Evolutionary conservation across 1,140 invertebrate genomes (phyloP).

Genomic region (Nomia melanderi): DNA sequence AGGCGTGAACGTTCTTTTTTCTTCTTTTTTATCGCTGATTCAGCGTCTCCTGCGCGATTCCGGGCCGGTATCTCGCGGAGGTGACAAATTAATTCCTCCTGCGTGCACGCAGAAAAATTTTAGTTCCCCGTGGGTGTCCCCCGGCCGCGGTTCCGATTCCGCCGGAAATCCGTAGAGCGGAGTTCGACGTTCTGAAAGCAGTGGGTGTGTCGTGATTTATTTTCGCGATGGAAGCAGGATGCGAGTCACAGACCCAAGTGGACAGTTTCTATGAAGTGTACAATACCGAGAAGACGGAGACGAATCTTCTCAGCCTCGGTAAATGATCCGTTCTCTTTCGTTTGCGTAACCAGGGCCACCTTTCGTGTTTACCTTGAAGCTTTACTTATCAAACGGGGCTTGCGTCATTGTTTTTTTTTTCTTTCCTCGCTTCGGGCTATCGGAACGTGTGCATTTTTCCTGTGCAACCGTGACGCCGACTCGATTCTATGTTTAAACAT

Average conservation of each 20-base stretch:
- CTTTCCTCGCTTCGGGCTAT: background rate
- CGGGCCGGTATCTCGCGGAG: too few relatives aligned
- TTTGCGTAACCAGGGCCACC: background rate
- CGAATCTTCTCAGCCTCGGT: constrained; percentile 56
- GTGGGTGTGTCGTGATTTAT: constrained; percentile 56
- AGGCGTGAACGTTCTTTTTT: too few relatives aligned
- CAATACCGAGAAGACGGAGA: constrained; percentile 40
- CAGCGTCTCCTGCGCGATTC: constrained; percentile 1
- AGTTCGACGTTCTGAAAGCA: constrained; percentile 58
- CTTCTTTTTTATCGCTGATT: background rate
- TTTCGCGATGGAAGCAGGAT: constrained; percentile 49
- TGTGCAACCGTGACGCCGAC: background rate
- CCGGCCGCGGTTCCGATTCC: background rate
- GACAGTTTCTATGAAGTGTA: constrained; percentile 55
- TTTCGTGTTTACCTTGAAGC: constrained; percentile 1
- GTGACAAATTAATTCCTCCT: too few relatives aligned
- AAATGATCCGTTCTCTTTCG: constrained; percentile 27
- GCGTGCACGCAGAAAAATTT: too few relatives aligned
- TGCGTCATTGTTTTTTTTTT: constrained; percentile 15
- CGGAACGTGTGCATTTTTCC: background rate
- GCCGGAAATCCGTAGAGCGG: constrained; percentile 35
- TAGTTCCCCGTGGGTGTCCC: background rate
- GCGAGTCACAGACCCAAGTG: constrained; percentile 14
- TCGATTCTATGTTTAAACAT: too few relatives aligned
- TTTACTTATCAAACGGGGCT: background rate